Base-by-base conservation (phyloP, 2,113 vertebrate genomes). In the Ophiodon elongatus region DNA sequence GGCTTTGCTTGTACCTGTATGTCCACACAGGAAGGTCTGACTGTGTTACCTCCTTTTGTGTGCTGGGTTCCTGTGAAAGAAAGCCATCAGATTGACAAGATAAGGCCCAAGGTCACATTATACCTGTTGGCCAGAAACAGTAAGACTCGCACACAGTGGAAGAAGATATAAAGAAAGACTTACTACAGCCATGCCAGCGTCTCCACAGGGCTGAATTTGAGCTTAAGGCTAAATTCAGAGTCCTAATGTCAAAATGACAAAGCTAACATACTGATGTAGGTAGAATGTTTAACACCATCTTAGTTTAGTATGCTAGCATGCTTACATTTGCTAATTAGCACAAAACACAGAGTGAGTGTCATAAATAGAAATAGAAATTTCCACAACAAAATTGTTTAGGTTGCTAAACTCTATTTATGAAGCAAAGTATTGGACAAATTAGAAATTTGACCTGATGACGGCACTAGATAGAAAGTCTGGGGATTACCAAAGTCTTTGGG, bases 61-160 rank as follows among this genome's bases (percentile, higher is more conserved):
- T 60, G 74, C 23, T 17, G 23, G 9, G 27, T 9, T 19, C 11
- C 37, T 37, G 23, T 54, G 76, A 70, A 31, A 27, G 21, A 64
- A 21, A 78, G 57, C 8, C 1, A 8, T 57, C 33, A 33, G 41
- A 56, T 8, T 69, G 73, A 77, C 35, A 45, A 83, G 69, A 83
- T 80, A 54, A 68, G 15, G 25, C n/a, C 19, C 52, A 35, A 56
- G 6, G 11, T 84, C 67, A 69, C 56, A 37, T 41, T 66, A 0
- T n/a, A 70, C 59, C 37, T 76, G 59, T 25, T 35, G 0, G 13
- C 10, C 25, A 29, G 14, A 27, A 23, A 74, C 10, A 21, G 15
- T 10, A 13, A 8, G 62, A 52, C 54, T 39, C 37, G 45, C 59
- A 23, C 33, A 14, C 31, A 56, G 56, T 33, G 4, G 25, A 43